Conservation (phyloP, 2,113 vertebrate genomes). For the Hylia prasina region DNA sequence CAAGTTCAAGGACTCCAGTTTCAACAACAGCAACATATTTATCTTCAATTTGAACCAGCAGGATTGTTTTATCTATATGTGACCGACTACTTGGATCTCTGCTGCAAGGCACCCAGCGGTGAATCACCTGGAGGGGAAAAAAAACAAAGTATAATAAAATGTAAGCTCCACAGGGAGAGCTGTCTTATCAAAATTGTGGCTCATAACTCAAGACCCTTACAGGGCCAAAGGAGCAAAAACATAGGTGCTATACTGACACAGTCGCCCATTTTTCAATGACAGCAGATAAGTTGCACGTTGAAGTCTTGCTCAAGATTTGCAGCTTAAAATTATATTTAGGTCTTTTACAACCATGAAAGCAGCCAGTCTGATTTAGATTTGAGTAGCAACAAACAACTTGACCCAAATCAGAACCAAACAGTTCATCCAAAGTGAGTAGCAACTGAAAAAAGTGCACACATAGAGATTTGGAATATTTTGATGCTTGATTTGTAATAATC, state of each 20-base stretch:
- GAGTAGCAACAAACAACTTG: not conserved
- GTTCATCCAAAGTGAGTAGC: not conserved
- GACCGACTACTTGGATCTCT: slow-evolving; percentile 93
- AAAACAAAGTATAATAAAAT: not conserved
- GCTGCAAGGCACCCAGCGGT: slow-evolving; percentile 99
- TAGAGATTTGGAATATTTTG: not conserved
- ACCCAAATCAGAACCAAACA: not conserved
- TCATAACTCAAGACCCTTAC: not conserved
- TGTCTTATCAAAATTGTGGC: not conserved
- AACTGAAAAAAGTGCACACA: not conserved
- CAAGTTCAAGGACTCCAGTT: slow-evolving; percentile 95
- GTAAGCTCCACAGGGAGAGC: not conserved
- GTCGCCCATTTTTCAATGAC: not conserved
- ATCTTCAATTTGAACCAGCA: slow-evolving; percentile 98
- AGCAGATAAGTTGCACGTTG: not conserved
- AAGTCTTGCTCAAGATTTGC: not conserved
- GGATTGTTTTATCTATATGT: slow-evolving; percentile 98
- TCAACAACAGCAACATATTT: slow-evolving; percentile 96
- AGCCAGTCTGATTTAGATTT: not conserved
- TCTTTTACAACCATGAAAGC: not conserved
- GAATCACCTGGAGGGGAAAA: slow-evolving; percentile 86
- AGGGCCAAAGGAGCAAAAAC: not conserved
- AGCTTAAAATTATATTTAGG: not conserved
- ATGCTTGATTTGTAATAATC: not conserved
- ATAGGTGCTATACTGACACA: not conserved